A percentile compares a stretch with the other conserved stretches of the same genome.
phyloP scores from a whole-genome alignment of 2,113 vertebrate genomes.

The Plecturocebus donacophilus region DNA sequence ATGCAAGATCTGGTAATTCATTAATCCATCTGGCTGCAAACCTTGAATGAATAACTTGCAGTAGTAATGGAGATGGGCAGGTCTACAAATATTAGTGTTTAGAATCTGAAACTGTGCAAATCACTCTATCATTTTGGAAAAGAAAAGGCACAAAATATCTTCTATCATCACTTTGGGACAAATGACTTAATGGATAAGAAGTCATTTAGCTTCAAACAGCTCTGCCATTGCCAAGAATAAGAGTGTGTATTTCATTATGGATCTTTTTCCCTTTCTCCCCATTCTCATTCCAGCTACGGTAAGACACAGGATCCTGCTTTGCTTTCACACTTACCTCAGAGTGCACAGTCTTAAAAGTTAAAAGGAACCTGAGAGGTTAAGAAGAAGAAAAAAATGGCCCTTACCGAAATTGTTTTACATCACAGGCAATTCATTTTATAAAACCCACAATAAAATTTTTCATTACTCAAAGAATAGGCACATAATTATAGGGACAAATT shows the following conservation, averaged over 20 bases:
- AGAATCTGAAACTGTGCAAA: conserved; percentile 75
- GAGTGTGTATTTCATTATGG: conserved; percentile 27
- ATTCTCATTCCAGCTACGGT: conserved; percentile 40
- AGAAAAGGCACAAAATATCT: conserved; percentile 34
- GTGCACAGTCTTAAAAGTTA: conserved; percentile 41
- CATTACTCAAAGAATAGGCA: conserved; percentile 45
- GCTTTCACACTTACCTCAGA: conserved; percentile 67
- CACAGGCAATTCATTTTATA: conserved; percentile 48
- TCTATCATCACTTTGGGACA: conserved; percentile 64
- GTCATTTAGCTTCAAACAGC: conserved; percentile 77
- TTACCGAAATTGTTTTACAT: conserved; percentile 42
- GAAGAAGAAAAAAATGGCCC: conserved; percentile 14
- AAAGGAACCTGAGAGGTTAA: conserved; percentile 65
- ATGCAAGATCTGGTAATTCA: conserved; percentile 90
- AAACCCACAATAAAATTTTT: conserved; percentile 62
- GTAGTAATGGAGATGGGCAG: conserved; percentile 80
- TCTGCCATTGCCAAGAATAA: conserved; percentile 69
- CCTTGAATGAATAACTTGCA: conserved; percentile 87
- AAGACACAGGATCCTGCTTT: conserved; percentile 57
- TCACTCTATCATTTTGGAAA: conserved; percentile 69
- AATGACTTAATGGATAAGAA: conserved; percentile 73
- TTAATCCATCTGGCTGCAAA: conserved; percentile 87
- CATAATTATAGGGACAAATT: conserved; percentile 59
- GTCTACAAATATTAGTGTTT: conserved; percentile 63
- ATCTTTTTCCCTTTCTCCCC: neutral